Conservation (phyloP, 2,113 vertebrate genomes). For the Notothenia coriiceps region DNA sequence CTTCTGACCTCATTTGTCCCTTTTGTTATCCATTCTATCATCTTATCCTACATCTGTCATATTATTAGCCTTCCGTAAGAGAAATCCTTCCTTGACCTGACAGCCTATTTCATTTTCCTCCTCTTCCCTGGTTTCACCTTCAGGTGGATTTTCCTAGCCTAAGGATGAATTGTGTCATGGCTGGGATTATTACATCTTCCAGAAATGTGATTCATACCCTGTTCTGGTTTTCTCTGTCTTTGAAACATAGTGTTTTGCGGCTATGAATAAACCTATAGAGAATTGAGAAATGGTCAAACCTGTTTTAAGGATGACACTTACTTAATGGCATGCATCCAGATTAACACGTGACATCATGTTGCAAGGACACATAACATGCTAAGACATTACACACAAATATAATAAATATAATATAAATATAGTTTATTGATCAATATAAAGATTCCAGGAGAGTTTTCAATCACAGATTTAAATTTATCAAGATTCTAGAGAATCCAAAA, state of each 20-base stretch:
- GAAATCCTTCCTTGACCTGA: background rate
- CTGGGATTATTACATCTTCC: background rate
- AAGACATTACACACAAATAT: background rate
- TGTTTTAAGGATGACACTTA: conserved; percentile 1
- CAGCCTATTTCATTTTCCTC: background rate
- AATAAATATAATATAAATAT: background rate
- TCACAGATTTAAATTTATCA: background rate
- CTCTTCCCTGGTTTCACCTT: background rate
- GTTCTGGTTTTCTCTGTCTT: background rate
- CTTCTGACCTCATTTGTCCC: background rate
- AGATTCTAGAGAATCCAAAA: background rate
- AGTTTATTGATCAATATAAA: background rate
- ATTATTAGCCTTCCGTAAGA: background rate
- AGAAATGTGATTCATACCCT: background rate
- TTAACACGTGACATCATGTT: background rate
- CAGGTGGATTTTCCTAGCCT: background rate
- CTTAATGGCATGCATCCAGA: background rate
- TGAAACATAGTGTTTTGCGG: background rate
- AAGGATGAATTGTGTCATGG: background rate
- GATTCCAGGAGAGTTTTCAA: background rate
- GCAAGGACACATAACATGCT: background rate
- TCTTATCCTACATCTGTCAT: background rate
- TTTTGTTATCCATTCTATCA: background rate
- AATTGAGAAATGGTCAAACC: background rate
- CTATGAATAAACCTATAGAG: background rate